Percentiles rank a stretch among this genome's conserved stretches.
phyloP scores from a whole-genome alignment of 92 coral and sea anemone species.

The Hydrozoanthus gracilis region DNA sequence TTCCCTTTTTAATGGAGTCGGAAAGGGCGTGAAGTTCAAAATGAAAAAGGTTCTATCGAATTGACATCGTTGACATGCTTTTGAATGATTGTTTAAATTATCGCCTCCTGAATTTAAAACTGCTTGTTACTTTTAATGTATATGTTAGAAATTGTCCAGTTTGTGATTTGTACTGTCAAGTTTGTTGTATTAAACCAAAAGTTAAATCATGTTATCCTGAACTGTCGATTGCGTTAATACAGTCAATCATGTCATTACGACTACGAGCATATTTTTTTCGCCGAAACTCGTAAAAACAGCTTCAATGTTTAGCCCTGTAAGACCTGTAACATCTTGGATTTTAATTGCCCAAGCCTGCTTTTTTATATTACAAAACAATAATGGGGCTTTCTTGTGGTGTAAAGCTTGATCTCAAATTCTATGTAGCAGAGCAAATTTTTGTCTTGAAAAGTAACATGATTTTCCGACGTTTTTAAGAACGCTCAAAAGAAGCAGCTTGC shows the following conservation, averaged over 20 bases:
- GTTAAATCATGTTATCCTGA: too few species aligned
- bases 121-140: constrained; percentile 1
- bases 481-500: neutral
- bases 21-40: neutral
- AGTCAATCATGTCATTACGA: too few species aligned
- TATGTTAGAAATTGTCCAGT: neutral
- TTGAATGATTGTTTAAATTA: neutral
- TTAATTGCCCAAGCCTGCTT: too few species aligned
- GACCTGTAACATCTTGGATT: too few species aligned
- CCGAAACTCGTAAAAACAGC: too few species aligned
- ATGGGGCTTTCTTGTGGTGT: too few species aligned
- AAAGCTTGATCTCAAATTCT: neutral
- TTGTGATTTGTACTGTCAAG: neutral
- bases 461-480: neutral
- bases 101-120: neutral
- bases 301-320: too few species aligned
- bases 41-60: neutral
- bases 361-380: neutral
- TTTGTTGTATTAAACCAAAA: too few species aligned
- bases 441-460: constrained; percentile 1
- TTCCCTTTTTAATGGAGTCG: too few species aligned
- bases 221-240: too few species aligned
- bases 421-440: neutral
- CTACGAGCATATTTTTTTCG: neutral
- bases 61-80: neutral